Conservation (phyloP, 2,888 invertebrate genomes). For the Mylabris sibirica region DNA sequence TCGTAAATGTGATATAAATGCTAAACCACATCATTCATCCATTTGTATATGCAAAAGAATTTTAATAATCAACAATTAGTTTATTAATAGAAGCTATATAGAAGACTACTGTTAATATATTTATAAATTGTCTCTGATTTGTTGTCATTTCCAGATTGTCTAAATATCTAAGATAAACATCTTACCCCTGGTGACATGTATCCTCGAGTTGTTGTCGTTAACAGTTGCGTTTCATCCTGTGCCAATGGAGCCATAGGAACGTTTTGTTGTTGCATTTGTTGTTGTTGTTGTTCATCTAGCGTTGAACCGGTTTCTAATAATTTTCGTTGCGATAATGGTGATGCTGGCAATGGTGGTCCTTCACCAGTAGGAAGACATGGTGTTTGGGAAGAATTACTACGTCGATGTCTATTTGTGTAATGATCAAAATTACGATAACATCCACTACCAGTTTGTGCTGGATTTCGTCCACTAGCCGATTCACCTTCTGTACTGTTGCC, state of each 20-base stretch:
- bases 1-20: neutral
- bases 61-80: neutral
- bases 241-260: constrained; percentile 53
- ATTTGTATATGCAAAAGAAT: neutral
- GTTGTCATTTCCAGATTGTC: constrained; percentile 15
- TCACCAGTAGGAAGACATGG: constrained; percentile 62
- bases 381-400: constrained; percentile 64
- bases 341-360: constrained; percentile 54
- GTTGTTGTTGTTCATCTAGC: constrained; percentile 44
- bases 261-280: constrained; percentile 35
- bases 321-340: constrained; percentile 53
- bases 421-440: constrained; percentile 84
- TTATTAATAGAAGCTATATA: neutral
- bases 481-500: constrained; percentile 81
- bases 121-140: neutral
- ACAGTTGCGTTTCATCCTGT: constrained; percentile 59
- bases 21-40: constrained; percentile 24
- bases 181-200: constrained; percentile 61
- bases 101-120: neutral
- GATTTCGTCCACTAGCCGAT: constrained; percentile 67
- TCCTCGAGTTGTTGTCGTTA: constrained; percentile 56
- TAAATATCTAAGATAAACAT: constrained; percentile 22
- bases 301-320: constrained; percentile 49
- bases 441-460: constrained; percentile 76
- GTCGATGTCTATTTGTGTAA: constrained; percentile 63